A percentile compares a stretch with the other conserved stretches of the same genome.
Conservation (phyloP, 2,113 vertebrate genomes). For the Morone saxatilis region DNA sequence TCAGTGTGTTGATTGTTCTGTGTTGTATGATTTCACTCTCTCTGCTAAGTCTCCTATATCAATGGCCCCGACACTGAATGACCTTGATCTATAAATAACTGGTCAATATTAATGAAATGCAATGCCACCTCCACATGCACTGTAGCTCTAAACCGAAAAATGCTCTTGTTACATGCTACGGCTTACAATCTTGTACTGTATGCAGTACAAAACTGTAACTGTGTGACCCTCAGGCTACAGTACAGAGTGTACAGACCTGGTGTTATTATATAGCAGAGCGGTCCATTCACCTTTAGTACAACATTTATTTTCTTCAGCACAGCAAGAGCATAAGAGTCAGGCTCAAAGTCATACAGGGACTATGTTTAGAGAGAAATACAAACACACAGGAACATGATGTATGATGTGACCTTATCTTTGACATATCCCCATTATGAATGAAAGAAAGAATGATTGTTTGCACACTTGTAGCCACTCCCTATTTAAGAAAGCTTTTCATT, state of each 20-base stretch:
- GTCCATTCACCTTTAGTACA: neutral
- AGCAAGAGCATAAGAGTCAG: no score
- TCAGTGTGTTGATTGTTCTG: neutral
- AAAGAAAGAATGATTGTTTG: no score
- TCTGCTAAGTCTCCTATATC: neutral
- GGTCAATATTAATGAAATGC: constrained; percentile 53
- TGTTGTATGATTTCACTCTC: neutral
- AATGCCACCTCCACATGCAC: constrained; percentile 13
- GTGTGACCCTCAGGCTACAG: constrained; percentile 15
- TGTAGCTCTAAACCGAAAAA: constrained; percentile 14
- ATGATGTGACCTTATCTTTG: no score
- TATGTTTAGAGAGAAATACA: no score
- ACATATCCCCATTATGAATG: no score
- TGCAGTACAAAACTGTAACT: neutral
- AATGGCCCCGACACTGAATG: neutral
- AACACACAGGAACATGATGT: no score
- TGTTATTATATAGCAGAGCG: neutral
- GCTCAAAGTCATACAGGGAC: no score
- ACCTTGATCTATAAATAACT: constrained; percentile 51
- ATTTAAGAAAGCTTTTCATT: no score
- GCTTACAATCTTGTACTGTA: neutral
- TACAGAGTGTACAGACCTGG: neutral
- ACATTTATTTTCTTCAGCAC: neutral
- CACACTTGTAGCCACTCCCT: no score
- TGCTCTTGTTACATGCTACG: neutral